Evolutionary conservation across 1,140 invertebrate genomes (phyloP).

Genomic region (Pristionchus pacificus): DNA sequence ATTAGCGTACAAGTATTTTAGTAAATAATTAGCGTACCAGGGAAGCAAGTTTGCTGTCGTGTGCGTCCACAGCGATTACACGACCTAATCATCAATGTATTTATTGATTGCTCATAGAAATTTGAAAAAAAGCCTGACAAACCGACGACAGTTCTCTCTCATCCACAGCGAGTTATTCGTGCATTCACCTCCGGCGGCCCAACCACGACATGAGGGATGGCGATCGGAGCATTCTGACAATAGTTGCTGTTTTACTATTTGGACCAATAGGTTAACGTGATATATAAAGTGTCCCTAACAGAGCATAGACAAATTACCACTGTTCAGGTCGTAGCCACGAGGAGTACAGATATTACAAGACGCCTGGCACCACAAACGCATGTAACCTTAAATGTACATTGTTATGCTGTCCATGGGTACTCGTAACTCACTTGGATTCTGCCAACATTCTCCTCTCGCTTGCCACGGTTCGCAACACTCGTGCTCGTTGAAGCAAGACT

Average conservation of each 20-base stretch:
- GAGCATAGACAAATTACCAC: no score
- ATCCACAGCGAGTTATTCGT: constrained; percentile 36
- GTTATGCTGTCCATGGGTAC: no score
- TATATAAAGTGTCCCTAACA: no score
- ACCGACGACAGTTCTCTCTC: constrained; percentile 44
- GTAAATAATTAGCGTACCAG: no score
- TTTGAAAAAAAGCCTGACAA: neutral
- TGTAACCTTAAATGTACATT: constrained; percentile 28
- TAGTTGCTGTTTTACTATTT: no score
- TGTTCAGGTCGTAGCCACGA: neutral
- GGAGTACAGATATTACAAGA: constrained; percentile 14
- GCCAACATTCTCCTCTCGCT: constrained; percentile 24
- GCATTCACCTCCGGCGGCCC: constrained; percentile 42
- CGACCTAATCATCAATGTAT: no score
- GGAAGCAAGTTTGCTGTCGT: no score
- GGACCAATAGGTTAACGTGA: no score
- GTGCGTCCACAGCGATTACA: no score
- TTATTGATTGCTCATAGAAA: no score
- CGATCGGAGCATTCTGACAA: constrained; percentile 43
- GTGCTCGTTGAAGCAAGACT: constrained; percentile 34
- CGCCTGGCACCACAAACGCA: constrained; percentile 34
- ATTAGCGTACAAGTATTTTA: no score
- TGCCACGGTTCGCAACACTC: constrained; percentile 31
- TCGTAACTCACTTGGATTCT: no score
- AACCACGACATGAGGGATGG: constrained; percentile 37